Base-by-base conservation (phyloP, 2,888 invertebrate species). In the Oxycera nigricornis region DNA sequence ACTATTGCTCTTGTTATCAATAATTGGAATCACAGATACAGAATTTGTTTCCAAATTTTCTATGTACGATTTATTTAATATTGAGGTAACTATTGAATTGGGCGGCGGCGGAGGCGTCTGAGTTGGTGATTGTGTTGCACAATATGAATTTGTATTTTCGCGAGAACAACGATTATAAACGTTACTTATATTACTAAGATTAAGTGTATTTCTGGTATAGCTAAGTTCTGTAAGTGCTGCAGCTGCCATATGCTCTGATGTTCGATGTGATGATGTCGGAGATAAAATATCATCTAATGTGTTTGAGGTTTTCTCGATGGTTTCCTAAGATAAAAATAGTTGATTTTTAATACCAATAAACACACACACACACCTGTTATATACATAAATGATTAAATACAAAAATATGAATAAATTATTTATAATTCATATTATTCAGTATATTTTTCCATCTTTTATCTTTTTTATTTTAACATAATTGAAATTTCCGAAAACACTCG, bases 251-350 rank as follows among this genome's bases (percentile, higher is more conserved):
- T 82, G 81, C 80, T 86, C 85, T 2, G 83, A 84, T 76, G 83
- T 81, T 73, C 81, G 80, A 52, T 79, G 79, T 77, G 75, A 77
- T 79, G 82, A 84, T 77, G 87, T 82, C 77, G 88, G 88, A 79
- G 86, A 87, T 79, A 89, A 86, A 80, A 89, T 86, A 80, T 88
- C 88, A 78, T 90, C 89, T 80, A 90, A 83, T 80, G 89, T 88
- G 78, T 85, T 85, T 79, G 88, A 87, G 77, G 90, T 88, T 81
- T 88, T 87, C 78, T 86, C 86, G 80, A 89, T 83, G 81, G 88
- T 87, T 81, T 90, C 90, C 79, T 79, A 24, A 39, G 76, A 77
- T 2, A 70, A 59, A n/a, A n/a, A n/a, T n/a, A n/a, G n/a, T n/a
- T n/a, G n/a, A n/a, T n/a, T n/a, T n/a, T n/a, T n/a, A n/a, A n/a